Percentiles rank a stretch among this genome's conserved stretches.
Conservation (phyloP, 2,888 invertebrate species). For the Apamea epomidion region DNA sequence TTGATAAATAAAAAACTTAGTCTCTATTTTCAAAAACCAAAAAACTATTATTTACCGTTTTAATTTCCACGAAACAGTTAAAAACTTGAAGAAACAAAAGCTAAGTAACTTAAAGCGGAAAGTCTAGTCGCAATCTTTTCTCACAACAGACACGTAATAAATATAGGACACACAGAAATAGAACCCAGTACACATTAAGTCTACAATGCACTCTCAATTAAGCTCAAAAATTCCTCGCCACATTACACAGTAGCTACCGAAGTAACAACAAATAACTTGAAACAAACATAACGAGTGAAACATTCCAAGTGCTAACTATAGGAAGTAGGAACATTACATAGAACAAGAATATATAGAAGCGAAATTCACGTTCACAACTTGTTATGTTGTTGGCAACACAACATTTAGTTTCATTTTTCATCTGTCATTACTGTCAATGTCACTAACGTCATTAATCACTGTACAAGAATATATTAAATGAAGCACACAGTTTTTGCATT, state of each 20-base stretch:
- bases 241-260: slow-evolving; percentile 45
- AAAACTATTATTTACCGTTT: neutral
- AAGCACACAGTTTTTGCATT: no score
- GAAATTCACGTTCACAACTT: neutral
- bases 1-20: neutral
- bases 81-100: neutral
- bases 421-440: no score
- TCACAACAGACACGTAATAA: neutral
- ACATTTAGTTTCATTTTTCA: no score
- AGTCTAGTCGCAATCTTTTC: neutral
- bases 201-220: slow-evolving; percentile 42
- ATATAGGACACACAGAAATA: slow-evolving; percentile 5
- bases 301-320: slow-evolving; percentile 50
- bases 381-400: no score
- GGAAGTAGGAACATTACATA: slow-evolving; percentile 19
- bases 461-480: no score
- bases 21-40: neutral
- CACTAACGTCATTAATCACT: no score
- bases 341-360: slow-evolving; percentile 17
- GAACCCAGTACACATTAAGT: slow-evolving; percentile 9
- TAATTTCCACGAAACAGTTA: neutral
- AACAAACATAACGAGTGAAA: slow-evolving; percentile 55
- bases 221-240: slow-evolving; percentile 48
- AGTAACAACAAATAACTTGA: slow-evolving; percentile 53
- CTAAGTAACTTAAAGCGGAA: neutral